Evolutionary conservation across 2,797 vertebrate genomes (phyloP).

Genomic region (Mergus octosetaceus): DNA sequence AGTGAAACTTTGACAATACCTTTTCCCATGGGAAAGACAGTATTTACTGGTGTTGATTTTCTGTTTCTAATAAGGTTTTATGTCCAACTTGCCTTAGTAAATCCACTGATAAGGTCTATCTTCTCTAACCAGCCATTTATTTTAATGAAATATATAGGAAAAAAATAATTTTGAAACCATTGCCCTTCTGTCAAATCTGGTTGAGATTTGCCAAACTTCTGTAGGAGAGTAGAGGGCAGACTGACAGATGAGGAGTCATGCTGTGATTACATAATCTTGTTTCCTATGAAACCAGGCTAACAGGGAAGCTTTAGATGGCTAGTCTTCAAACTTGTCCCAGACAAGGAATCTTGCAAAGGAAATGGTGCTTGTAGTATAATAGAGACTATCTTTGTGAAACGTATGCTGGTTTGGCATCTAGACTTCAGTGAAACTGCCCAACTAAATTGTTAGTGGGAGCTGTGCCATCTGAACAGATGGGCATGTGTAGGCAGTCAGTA

Average conservation of each 20-base stretch:
- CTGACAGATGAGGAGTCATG: neutral
- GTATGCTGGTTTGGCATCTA: constrained; percentile 67
- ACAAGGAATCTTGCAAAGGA: constrained; percentile 22
- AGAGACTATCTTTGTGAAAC: constrained; percentile 54
- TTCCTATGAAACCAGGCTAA: neutral
- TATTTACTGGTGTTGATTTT: neutral
- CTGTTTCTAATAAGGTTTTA: neutral
- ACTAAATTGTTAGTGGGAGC: constrained; percentile 63
- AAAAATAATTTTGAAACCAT: neutral
- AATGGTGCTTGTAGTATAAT: constrained; percentile 11
- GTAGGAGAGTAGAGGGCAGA: neutral
- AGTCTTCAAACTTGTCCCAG: constrained; percentile 28
- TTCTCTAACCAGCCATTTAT: neutral
- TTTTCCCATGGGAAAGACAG: neutral
- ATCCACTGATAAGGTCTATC: neutral
- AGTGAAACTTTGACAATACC: neutral
- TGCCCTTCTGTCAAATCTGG: neutral
- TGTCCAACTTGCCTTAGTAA: neutral
- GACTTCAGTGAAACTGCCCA: constrained; percentile 58
- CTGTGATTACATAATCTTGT: neutral
- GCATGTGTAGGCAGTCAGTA: constrained; percentile 63
- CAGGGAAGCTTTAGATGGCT: neutral
- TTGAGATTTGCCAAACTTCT: constrained; percentile 10
- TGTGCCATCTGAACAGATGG: constrained; percentile 73
- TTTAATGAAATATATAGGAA: neutral